Conservation (phyloP, 2,888 invertebrate species). For the Agonopterix subpropinquella region DNA sequence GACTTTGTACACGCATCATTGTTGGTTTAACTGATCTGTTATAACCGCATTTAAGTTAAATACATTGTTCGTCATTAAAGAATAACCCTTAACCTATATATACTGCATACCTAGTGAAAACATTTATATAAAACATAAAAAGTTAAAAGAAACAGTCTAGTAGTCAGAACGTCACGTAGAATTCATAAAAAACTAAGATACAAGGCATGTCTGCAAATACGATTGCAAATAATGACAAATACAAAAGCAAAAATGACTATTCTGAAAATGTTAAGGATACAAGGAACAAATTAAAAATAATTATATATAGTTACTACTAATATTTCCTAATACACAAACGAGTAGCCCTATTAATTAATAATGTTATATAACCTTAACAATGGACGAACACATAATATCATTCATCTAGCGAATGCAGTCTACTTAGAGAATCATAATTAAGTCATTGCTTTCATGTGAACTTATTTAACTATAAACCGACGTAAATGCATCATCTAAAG, state of each 20-base stretch:
- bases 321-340: constrained; percentile 51
- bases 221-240: too few species aligned
- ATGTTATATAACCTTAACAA: constrained; percentile 54
- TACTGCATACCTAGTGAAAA: too few species aligned
- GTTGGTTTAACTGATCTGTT: too few species aligned
- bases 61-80: too few species aligned
- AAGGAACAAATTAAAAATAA: not conserved
- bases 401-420: constrained; percentile 69
- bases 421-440: constrained; percentile 56
- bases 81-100: too few species aligned
- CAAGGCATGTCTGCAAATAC: too few species aligned
- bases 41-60: too few species aligned
- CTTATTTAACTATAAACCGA: constrained; percentile 36
- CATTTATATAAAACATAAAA: too few species aligned
- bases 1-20: constrained; percentile 31
- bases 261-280: not conserved
- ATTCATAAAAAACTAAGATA: too few species aligned
- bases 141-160: too few species aligned
- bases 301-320: constrained; percentile 28
- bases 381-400: constrained; percentile 72
- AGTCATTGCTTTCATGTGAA: constrained; percentile 63
- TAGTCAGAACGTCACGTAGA: too few species aligned
- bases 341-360: constrained; percentile 61
- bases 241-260: too few species aligned
- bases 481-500: constrained; percentile 38